Evolutionary conservation across 2,888 invertebrate genomes (phyloP).

Genomic region (Dolichomitus sp.): DNA sequence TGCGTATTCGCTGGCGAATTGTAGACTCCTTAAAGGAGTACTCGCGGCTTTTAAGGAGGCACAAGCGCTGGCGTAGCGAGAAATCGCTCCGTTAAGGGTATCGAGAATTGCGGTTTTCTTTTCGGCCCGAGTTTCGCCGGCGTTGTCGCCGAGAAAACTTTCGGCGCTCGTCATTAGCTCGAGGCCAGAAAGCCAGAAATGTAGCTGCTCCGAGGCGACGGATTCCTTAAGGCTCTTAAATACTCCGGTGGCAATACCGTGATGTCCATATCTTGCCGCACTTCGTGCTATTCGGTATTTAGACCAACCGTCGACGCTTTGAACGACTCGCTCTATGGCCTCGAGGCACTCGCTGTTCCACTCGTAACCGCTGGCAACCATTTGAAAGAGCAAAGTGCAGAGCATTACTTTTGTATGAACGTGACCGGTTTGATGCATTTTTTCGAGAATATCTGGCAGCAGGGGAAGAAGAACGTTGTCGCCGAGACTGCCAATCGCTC

Average conservation of each 20-base stretch:
- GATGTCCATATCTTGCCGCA: conserved; percentile 95
- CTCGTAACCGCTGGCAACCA: conserved; percentile 91
- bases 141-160: conserved; percentile 87
- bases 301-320: conserved; percentile 92
- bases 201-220: conserved; percentile 95
- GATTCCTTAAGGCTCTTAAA: conserved; percentile 89
- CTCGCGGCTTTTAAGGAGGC: conserved; percentile 89
- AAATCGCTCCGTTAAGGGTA: conserved; percentile 82
- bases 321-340: conserved; percentile 88
- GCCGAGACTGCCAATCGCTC: conserved; percentile 90
- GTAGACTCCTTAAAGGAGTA: conserved; percentile 89
- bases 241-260: conserved; percentile 90
- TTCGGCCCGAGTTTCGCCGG: conserved; percentile 70
- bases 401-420: conserved; percentile 89
- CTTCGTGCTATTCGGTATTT: conserved; percentile 95
- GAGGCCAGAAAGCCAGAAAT: conserved; percentile 95
- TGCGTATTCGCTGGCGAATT: conserved; percentile 93
- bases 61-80: conserved; percentile 83
- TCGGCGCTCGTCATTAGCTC: conserved; percentile 92
- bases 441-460: conserved; percentile 87
- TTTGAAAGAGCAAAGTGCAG: conserved; percentile 94
- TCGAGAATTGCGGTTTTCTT: conserved; percentile 79
- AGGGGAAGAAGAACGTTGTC: conserved; percentile 88
- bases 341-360: conserved; percentile 89
- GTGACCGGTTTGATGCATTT: conserved; percentile 85